Evolutionary conservation across 2,113 vertebrate genomes (phyloP).

Genomic region (Reinhardtius hippoglossoides): DNA sequence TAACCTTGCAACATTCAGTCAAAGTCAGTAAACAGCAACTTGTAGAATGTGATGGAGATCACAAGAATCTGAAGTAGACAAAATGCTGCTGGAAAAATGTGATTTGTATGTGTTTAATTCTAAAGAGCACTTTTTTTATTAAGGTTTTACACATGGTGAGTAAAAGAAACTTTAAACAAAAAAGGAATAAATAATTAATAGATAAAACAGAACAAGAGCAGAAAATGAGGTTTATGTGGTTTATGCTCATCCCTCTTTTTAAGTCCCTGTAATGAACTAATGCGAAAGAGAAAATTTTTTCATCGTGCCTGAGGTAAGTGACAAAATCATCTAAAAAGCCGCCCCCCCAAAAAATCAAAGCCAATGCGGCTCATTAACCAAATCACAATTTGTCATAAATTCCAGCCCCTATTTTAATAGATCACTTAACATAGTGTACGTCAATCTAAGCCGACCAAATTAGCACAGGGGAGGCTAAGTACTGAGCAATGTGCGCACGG

Average conservation of each 20-base stretch:
- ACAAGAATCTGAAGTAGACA: not conserved
- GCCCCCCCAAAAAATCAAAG: not conserved
- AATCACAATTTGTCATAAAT: constrained; percentile 82
- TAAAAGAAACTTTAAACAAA: not conserved
- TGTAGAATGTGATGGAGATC: not conserved
- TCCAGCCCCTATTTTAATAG: constrained; percentile 69
- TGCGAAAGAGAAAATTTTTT: not conserved
- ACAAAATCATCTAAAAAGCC: not conserved
- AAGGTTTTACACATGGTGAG: not conserved
- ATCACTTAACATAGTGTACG: constrained; percentile 73
- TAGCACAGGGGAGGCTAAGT: constrained; percentile 59
- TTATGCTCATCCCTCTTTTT: not conserved
- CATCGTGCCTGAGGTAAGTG: constrained; percentile 9
- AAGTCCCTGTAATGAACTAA: not conserved
- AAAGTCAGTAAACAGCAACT: not conserved
- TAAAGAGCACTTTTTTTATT: not conserved
- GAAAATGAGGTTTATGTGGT: not conserved
- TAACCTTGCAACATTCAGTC: not conserved
- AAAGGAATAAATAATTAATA: not conserved
- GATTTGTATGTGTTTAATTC: not conserved
- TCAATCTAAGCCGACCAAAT: constrained; percentile 72
- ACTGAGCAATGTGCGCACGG: constrained; percentile 43
- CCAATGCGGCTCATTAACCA: constrained; percentile 69
- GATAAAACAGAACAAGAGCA: not conserved
- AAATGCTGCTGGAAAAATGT: not conserved